A percentile compares a stretch with the other conserved stretches of the same genome.
Conservation (phyloP, 2,113 vertebrate genomes). For the Apistogramma diplotaenia region DNA sequence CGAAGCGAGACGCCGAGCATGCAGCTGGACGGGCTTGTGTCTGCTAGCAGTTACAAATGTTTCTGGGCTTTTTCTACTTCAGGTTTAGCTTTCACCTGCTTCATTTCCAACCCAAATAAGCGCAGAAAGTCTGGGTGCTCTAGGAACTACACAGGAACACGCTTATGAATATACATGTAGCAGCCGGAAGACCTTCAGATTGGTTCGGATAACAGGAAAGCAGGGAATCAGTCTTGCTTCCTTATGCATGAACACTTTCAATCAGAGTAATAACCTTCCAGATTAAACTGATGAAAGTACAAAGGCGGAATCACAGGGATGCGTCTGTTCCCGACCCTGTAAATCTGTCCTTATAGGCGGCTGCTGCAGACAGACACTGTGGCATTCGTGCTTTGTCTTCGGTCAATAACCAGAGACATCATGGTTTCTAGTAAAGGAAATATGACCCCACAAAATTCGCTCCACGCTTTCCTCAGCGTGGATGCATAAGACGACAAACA, state of each 20-base stretch:
- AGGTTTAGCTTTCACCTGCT: not conserved
- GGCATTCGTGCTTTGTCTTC: not conserved
- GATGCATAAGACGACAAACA: slow-evolving; percentile 21
- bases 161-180: not conserved
- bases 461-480: not conserved
- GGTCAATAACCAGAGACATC: not conserved
- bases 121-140: not conserved
- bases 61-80: not conserved
- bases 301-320: slow-evolving; percentile 43
- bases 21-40: not conserved
- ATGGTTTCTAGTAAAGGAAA: not conserved
- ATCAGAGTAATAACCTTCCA: slow-evolving; percentile 55
- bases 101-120: not conserved
- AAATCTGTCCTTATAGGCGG: slow-evolving; percentile 9
- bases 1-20: not conserved
- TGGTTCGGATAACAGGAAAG: not conserved
- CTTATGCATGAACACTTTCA: slow-evolving; percentile 51
- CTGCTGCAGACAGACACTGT: not conserved
- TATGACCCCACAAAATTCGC: not conserved
- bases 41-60: not conserved
- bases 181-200: not conserved
- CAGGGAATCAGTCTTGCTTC: slow-evolving; percentile 27
- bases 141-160: too few relatives aligned
- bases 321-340: not conserved
- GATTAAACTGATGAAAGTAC: slow-evolving; percentile 15